A percentile compares a stretch with the other conserved stretches of the same genome.
phyloP scores from a whole-genome alignment of 1,140 invertebrate species.

The Zaprionus capensis region DNA sequence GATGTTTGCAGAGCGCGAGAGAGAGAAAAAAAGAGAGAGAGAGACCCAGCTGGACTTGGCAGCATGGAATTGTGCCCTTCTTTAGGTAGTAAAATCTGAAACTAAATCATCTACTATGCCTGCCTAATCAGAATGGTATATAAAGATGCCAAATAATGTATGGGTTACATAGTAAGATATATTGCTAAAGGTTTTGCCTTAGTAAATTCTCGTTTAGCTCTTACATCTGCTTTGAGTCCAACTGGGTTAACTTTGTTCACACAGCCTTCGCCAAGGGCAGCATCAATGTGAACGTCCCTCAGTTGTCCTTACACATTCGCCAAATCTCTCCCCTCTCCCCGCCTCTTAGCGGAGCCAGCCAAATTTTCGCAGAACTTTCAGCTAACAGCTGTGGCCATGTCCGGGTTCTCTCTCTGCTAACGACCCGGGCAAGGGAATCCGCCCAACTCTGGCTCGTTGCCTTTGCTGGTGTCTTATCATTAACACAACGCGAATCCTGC shows the following conservation, averaged over 20 bases:
- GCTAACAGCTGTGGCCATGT: conserved; percentile 63
- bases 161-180: neutral
- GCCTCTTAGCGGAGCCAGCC: conserved; percentile 22
- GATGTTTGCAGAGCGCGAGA: conserved; percentile 28
- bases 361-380: conserved; percentile 63
- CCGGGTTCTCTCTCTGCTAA: conserved; percentile 29
- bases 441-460: neutral
- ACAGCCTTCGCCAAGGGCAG: conserved; percentile 20
- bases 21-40: neutral
- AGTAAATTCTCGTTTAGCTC: neutral
- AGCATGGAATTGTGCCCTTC: neutral
- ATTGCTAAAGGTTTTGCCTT: neutral
- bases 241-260: neutral
- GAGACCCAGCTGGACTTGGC: conserved; percentile 12
- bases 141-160: neutral
- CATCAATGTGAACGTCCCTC: conserved; percentile 51
- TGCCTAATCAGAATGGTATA: neutral
- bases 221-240: neutral
- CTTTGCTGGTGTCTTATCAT: conserved; percentile 64
- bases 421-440: conserved; percentile 12
- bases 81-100: neutral
- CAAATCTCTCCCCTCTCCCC: neutral
- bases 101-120: neutral
- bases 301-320: conserved; percentile 49
- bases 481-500: conserved; percentile 50